Conservation (phyloP, 1,140 invertebrate species). For the Pollicipes pollicipes region DNA sequence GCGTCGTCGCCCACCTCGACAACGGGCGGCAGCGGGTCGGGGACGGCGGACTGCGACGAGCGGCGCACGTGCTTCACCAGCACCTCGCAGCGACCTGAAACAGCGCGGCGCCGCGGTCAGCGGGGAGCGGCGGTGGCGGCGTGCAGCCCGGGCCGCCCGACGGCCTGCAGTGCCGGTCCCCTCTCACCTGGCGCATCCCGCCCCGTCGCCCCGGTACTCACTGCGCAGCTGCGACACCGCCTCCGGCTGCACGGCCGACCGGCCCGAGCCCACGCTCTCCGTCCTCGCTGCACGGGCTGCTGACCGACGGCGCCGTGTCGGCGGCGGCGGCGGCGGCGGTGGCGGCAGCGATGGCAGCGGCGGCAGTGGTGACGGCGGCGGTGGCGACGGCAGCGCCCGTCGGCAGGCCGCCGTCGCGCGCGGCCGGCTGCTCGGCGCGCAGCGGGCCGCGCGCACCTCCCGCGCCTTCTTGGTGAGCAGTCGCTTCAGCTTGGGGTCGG, state of each 20-base stretch:
- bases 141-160: too few relatives aligned
- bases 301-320: neutral
- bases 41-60: neutral
- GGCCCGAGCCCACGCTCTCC: neutral
- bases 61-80: neutral
- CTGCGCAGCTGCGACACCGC: neutral
- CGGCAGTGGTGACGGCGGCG: neutral
- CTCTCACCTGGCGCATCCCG: too few relatives aligned
- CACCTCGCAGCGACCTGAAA: neutral
- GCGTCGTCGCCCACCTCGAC: neutral
- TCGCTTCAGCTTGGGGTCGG: neutral
- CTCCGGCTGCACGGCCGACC: too few relatives aligned
- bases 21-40: neutral
- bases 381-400: neutral
- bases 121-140: too few relatives aligned
- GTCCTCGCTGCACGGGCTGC: neutral
- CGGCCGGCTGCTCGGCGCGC: neutral
- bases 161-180: too few relatives aligned
- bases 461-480: neutral
- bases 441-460: neutral
- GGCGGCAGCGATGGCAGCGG: too few relatives aligned
- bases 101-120: neutral
- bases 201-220: neutral
- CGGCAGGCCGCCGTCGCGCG: neutral
- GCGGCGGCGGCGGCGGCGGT: too few relatives aligned